Conservation (phyloP, 2,888 invertebrate species). For the Coleophora deauratella region DNA sequence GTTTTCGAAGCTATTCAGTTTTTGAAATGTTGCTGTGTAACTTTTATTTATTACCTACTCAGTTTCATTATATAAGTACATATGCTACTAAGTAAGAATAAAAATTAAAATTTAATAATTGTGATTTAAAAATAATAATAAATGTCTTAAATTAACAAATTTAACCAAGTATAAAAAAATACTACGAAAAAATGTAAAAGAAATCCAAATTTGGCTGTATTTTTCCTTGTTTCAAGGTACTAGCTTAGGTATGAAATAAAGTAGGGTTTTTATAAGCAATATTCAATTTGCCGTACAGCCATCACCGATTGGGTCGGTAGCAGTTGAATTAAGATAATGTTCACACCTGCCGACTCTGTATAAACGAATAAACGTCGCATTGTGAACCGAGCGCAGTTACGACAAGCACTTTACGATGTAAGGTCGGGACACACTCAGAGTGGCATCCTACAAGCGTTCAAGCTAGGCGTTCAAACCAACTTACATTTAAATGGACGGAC, state of each 20-base stretch:
- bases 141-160: too few species aligned
- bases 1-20: too few species aligned
- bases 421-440: slow-evolving; percentile 20
- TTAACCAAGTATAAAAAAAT: too few species aligned
- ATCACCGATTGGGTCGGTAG: slow-evolving; percentile 47
- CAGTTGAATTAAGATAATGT: slow-evolving; percentile 70
- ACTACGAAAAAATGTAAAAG: too few species aligned
- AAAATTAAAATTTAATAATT: too few species aligned
- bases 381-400: slow-evolving; percentile 48
- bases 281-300: slow-evolving; percentile 33
- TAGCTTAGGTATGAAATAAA: slow-evolving; percentile 3
- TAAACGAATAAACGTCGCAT: slow-evolving; percentile 63
- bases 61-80: too few species aligned
- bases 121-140: too few species aligned
- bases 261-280: slow-evolving; percentile 17
- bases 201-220: not conserved
- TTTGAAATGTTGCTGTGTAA: too few species aligned
- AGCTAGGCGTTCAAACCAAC: too few species aligned
- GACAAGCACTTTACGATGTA: slow-evolving; percentile 51
- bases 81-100: too few species aligned
- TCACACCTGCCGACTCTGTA: slow-evolving; percentile 62
- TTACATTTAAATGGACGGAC: too few species aligned
- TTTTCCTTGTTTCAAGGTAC: slow-evolving; percentile 2
- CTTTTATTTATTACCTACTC: too few species aligned
- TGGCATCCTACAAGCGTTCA: slow-evolving; percentile 6